Conservation (phyloP, 2,113 vertebrate species). For the Chauna torquata region DNA sequence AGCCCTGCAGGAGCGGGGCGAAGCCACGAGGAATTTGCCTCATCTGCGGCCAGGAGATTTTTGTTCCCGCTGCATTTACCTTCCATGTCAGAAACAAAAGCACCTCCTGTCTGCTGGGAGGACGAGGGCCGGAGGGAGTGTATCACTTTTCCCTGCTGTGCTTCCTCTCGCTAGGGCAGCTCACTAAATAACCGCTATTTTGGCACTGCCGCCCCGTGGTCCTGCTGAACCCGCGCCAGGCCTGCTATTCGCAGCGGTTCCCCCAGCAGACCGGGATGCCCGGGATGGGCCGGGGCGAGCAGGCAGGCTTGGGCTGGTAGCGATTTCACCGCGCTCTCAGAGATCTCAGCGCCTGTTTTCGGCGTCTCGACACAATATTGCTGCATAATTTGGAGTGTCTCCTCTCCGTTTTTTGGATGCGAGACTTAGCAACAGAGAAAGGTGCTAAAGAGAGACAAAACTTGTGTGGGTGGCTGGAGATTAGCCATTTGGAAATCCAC, state of each 20-base stretch:
- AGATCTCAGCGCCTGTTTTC: neutral
- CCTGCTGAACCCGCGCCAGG: too few relatives aligned
- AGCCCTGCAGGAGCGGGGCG: neutral
- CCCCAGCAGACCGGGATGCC: neutral
- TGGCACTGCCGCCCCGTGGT: neutral
- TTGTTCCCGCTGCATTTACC: neutral
- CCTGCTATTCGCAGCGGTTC: neutral
- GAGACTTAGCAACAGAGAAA: conserved; percentile 73
- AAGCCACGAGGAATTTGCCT: neutral
- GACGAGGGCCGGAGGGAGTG: accelerated
- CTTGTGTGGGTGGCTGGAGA: conserved; percentile 72
- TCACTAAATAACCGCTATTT: neutral
- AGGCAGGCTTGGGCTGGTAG: neutral
- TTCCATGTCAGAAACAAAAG: neutral
- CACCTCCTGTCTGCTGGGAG: neutral
- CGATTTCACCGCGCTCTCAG: neutral
- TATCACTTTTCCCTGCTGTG: neutral
- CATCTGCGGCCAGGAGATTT: neutral
- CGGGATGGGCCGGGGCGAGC: neutral
- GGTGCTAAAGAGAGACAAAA: conserved; percentile 75
- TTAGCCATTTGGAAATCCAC: conserved; percentile 71
- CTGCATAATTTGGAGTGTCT: conserved; percentile 53
- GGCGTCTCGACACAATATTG: conserved; percentile 15
- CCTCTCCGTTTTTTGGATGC: conserved; percentile 57
- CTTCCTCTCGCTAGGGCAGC: neutral